Evolutionary conservation across 2,888 invertebrate species (phyloP).

Genomic region (Phortica magna): DNA sequence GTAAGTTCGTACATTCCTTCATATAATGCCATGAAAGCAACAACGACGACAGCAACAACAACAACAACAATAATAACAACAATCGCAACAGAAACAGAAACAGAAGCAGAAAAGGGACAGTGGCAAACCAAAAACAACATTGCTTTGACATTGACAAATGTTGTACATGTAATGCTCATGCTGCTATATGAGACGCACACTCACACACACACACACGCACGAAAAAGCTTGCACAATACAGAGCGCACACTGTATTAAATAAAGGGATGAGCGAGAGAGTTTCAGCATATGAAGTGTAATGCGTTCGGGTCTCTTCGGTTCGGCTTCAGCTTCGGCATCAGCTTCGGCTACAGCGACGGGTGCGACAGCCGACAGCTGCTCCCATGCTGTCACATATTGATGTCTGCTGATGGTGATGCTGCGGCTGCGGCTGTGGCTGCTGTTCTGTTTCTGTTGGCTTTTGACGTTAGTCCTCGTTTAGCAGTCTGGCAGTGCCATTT

Average conservation of each 20-base stretch:
- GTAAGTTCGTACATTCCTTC: background rate
- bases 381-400: slow-evolving; percentile 3
- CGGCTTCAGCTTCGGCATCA: background rate
- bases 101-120: background rate
- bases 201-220: background rate
- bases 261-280: background rate
- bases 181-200: background rate
- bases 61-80: background rate
- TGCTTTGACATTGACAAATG: slow-evolving; percentile 47
- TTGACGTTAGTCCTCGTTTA: slow-evolving; percentile 13
- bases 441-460: slow-evolving; percentile 41
- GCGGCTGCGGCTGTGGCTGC: slow-evolving; percentile 31
- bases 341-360: background rate
- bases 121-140: slow-evolving; percentile 19
- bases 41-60: background rate
- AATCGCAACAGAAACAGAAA: background rate
- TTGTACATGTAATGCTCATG: slow-evolving; percentile 32
- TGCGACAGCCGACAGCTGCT: slow-evolving; percentile 15
- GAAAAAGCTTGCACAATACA: background rate
- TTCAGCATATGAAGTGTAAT: background rate
- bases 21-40: background rate
- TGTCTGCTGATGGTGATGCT: slow-evolving; percentile 27
- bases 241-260: background rate
- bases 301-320: background rate
- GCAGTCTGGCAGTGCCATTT: slow-evolving; percentile 65